Evolutionary conservation across 1,140 invertebrate species (phyloP), one percentile per base, ranked within the genome.

Genomic region (Armadillidium nasatum): DNA sequence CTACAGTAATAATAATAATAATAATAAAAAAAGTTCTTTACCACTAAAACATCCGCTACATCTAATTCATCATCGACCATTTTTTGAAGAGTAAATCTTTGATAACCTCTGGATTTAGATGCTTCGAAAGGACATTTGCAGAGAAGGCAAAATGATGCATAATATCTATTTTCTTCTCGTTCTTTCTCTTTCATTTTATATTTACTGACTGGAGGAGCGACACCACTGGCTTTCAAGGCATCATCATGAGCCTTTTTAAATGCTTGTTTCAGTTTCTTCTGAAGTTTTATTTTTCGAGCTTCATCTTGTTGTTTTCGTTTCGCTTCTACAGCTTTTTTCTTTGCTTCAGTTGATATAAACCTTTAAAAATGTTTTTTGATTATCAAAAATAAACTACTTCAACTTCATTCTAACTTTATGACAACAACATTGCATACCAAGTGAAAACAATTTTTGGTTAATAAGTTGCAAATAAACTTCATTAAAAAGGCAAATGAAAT

Each of bases 271-370:
- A 60, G 19, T 19, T 60, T 60, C 50, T 60, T 60, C 19, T 60
- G 50, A 60, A 60, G 50, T 60, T 60, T 60, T 2, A 60, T 60
- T 19, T 60, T 60, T 15, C 50, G 50, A 60, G 50, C 50, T 60
- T 60, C 50, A 60, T 60, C 50, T 19, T 60, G 50, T 60, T 19
- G 50, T 7, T 60, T 60, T 60, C 50, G 11, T 60, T 60, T 60
- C 1, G 50, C 50, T 60, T 60, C 50, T 15, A 60, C 50, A 60
- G 50, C 50, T 60, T 60, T 60, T 60, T 60, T 60, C 50, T 60
- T 60, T 60, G 50, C 50, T 60, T 60, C 50, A 60, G 50, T 60
- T 15, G 50, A 15, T 60, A 60, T 13, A 19, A 60, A 60, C 19
- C 50, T 60, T 33, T 3, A 33, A 1, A 33, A 33, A 33, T 33